Evolutionary conservation across 2,888 invertebrate genomes (phyloP).

Genomic region (Panopea generosa): DNA sequence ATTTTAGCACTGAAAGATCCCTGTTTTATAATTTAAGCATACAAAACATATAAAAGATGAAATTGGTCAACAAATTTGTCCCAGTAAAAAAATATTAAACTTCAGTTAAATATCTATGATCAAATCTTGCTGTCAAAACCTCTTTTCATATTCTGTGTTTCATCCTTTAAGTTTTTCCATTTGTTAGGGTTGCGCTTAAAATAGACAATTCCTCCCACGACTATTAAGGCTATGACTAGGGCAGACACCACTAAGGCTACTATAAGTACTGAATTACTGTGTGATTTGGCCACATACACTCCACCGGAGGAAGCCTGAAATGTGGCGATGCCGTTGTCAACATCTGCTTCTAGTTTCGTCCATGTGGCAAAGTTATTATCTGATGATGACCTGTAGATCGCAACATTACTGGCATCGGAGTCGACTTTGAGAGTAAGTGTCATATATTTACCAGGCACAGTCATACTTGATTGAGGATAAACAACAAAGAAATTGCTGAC

Average conservation of each 20-base stretch:
- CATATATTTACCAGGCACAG: conserved; percentile 65
- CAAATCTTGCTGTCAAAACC: no score
- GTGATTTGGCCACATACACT: conserved; percentile 76
- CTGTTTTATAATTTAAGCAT: no score
- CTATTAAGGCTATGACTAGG: conserved; percentile 70
- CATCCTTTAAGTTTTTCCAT: conserved; percentile 63
- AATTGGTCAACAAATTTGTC: no score
- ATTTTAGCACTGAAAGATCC: no score
- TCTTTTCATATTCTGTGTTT: conserved; percentile 35
- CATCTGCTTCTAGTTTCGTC: conserved; percentile 72
- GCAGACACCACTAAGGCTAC: conserved; percentile 75
- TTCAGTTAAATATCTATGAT: no score
- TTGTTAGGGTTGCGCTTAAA: conserved; percentile 76
- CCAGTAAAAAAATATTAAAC: no score
- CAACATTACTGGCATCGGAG: conserved; percentile 60
- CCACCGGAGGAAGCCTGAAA: conserved; percentile 76
- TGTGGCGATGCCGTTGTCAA: conserved; percentile 70
- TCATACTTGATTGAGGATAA: conserved; percentile 72
- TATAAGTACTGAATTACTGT: conserved; percentile 72
- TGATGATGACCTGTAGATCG: conserved; percentile 71
- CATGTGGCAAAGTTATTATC: conserved; percentile 70
- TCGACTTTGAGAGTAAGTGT: conserved; percentile 65
- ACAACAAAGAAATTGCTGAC: conserved; percentile 79
- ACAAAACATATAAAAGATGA: no score
- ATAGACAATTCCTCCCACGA: conserved; percentile 73